Evolutionary conservation across 2,113 vertebrate species (phyloP), one percentile per base, ranked within the genome.

Genomic region (Arothron firmamentum): DNA sequence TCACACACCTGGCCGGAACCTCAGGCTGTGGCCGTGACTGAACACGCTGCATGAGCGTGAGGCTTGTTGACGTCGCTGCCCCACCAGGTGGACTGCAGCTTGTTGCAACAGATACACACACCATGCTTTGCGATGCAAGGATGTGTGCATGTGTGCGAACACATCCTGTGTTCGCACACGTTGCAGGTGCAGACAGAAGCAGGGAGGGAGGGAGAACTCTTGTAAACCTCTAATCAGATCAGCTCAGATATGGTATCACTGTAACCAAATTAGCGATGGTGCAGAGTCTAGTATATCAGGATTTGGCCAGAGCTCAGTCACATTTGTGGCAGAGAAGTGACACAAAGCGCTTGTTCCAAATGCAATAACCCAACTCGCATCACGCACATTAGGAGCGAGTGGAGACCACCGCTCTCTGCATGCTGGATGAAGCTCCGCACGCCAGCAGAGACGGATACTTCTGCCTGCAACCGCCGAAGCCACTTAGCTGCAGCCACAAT

Each of bases 251-350:
- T 77, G 70, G 70, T 78, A 80, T 84, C 82, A 58, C 60, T 77
- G 65, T 87, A 88, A 88, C 80, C 72, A 79, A 47, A 84, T 88
- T 86, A 88, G 80, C 59, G 72, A 72, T 75, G 77, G 70, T 81
- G 79, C 80, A 75, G 75, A 76, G 77, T 78, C 52, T 78, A 74
- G 74, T 79, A 75, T 86, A 82, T 88, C 84, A 84, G 68, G 82
- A 85, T 86, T 77, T 84, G 60, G 56, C 69, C 48, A 38, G 77
- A 75, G 80, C 77, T 75, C 77, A 62, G 72, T 85, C 80, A 86
- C 82, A 85, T 86, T 88, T 85, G 75, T 85, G 65, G 75, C 67
- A 62, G 67, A 70, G 67, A 80, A 82, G 82, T 81, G 85, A 81
- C 85, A 86, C 57, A 70, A 63, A 84, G 70, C 74, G 64, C 77